A percentile compares a stretch with the other conserved stretches of the same genome.
Conservation (phyloP, 2,888 invertebrate species). For the Galeruca laticollis region DNA sequence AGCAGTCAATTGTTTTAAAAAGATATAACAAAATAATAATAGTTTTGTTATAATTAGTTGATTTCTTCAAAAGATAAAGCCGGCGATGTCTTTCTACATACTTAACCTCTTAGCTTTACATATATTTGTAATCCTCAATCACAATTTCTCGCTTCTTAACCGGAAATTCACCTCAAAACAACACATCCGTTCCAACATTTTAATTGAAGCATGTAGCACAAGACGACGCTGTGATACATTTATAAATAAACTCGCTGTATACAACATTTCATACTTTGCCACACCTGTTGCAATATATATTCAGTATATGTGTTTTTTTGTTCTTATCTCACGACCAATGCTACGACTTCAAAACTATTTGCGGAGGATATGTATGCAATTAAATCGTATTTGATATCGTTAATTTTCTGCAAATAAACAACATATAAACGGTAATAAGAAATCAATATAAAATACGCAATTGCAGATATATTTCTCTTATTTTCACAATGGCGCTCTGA, state of each 20-base stretch:
- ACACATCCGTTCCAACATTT: conserved; percentile 35
- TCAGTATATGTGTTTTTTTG: conserved; percentile 14
- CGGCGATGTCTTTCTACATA: not conserved
- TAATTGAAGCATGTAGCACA: conserved; percentile 35
- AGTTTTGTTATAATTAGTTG: not conserved
- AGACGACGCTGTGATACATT: conserved; percentile 26
- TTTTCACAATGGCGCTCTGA: not conserved
- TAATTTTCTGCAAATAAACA: conserved; percentile 20
- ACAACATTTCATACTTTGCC: conserved; percentile 32
- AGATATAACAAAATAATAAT: not conserved
- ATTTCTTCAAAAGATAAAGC: not conserved
- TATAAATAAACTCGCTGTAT: conserved; percentile 32
- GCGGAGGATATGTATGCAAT: conserved; percentile 27
- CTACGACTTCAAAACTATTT: conserved; percentile 25
- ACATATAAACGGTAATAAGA: conserved; percentile 3
- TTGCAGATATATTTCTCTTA: not conserved
- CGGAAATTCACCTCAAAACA: conserved; percentile 36
- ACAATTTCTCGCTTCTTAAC: conserved; percentile 18
- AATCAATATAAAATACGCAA: not conserved
- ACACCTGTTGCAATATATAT: conserved; percentile 43
- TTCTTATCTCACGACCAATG: conserved; percentile 12
- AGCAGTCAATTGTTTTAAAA: too few relatives aligned
- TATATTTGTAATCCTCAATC: conserved; percentile 12
- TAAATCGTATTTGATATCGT: conserved; percentile 22
- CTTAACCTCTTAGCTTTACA: not conserved